These are phyloP conservation scores for Bungarus multicinctus DNA, from an alignment of 2,113 vertebrate genomes.

Conservation along the genomic window DNA sequence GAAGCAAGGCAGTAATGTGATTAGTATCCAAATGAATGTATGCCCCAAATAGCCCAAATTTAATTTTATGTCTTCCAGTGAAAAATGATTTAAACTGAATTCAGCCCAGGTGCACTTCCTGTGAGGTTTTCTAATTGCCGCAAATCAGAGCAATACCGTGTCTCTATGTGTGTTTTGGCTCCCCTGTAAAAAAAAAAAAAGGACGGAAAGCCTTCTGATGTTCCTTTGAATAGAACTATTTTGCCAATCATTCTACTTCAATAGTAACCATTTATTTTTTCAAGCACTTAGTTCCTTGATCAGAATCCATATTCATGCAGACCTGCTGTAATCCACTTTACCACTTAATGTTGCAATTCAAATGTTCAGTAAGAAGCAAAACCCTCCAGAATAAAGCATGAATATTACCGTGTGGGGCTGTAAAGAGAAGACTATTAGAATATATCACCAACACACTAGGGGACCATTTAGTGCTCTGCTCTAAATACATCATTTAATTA, in stretches of 20 bases:
- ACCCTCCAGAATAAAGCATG: slow-evolving; percentile 95
- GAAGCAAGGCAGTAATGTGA: slow-evolving; percentile 64
- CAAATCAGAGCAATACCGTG: slow-evolving; percentile 50
- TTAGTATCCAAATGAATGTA: slow-evolving; percentile 70
- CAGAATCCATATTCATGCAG: slow-evolving; percentile 83
- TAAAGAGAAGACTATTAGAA: slow-evolving; percentile 95
- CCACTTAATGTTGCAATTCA: slow-evolving; percentile 95
- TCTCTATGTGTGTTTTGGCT: neutral
- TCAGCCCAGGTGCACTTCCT: slow-evolving; percentile 58
- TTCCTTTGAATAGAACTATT: slow-evolving; percentile 74
- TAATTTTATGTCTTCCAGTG: slow-evolving; percentile 62
- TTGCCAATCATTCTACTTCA: slow-evolving; percentile 77
- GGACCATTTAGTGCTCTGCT: slow-evolving; percentile 95
- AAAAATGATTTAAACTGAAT: slow-evolving; percentile 69
- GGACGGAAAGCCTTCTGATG: slow-evolving; percentile 19
- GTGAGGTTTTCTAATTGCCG: slow-evolving; percentile 65
- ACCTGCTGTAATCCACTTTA: slow-evolving; percentile 86
- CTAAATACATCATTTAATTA: slow-evolving; percentile 97
- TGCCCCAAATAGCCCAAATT: slow-evolving; percentile 68
- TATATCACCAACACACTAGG: slow-evolving; percentile 93
- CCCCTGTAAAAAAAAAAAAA: slow-evolving; percentile 9
- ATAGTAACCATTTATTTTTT: slow-evolving; percentile 78
- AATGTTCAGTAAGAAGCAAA: slow-evolving; percentile 85
- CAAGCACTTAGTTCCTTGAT: slow-evolving; percentile 80
- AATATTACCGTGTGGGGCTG: slow-evolving; percentile 88